Conservation (phyloP, 2,113 vertebrate species). For the Proteles cristata region DNA sequence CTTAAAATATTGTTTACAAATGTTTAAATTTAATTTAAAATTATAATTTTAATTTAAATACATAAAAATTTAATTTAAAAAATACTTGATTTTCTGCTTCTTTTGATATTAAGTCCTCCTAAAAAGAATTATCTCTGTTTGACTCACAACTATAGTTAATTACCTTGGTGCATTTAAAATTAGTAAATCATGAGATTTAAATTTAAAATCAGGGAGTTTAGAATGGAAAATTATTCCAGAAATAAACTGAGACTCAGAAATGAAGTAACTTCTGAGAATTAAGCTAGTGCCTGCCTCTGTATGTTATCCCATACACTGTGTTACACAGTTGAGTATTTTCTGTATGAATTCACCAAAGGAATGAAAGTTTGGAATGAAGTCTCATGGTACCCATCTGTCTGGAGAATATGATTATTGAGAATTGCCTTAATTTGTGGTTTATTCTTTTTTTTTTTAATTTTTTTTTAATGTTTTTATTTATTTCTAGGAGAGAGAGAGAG, state of each 20-base stretch:
- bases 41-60: background rate
- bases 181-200: background rate
- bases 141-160: background rate
- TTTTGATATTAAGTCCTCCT: background rate
- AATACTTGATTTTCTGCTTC: background rate
- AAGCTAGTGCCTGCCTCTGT: background rate
- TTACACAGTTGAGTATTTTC: background rate
- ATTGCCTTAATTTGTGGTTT: conserved; percentile 12
- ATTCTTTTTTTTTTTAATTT: too few relatives aligned
- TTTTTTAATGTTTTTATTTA: too few relatives aligned
- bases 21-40: background rate
- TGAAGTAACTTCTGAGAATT: background rate
- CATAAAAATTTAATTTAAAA: background rate
- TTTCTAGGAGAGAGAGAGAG: too few relatives aligned
- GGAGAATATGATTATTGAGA: background rate
- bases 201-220: background rate
- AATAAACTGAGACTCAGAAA: background rate
- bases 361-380: background rate
- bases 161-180: background rate
- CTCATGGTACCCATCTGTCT: background rate
- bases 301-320: background rate
- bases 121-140: background rate
- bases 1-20: background rate
- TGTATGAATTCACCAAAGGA: background rate
- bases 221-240: background rate